Base-by-base conservation (phyloP, 2,888 invertebrate genomes). In the Proisotoma minuta region DNA sequence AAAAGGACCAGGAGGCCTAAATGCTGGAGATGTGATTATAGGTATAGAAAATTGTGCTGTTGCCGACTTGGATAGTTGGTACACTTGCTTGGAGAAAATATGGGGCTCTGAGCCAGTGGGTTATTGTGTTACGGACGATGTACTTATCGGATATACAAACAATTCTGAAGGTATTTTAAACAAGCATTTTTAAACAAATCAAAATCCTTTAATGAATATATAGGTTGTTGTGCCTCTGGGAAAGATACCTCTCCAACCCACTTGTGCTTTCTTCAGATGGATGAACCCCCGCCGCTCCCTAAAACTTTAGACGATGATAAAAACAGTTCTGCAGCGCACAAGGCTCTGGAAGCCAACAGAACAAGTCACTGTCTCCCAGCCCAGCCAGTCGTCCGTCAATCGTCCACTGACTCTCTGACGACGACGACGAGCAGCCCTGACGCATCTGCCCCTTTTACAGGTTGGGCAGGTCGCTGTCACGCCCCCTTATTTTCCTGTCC, bases 1-100 rank as follows among this genome's bases (percentile, higher is more conserved):
- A 60, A 27, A 49, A 73, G 73, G 73, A 22, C 69, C 68, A 10
- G 68, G 71, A 50, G 73, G 73, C 22, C 62, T 73, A 18, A 60
- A 71, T 29, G 62, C 59, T 22, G 73, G 73, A 20, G 73, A 73
- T 59, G 65, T 72, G 39, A 73, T 73, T 50, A 67, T 67, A 12
- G 70, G 72, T 26, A 68, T 73, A 34, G 73, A 73, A 50, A 69
- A 69, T 47, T 73, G 73, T 60, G 67, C 62, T 12, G 73, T 71
- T 3, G n/a, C 67, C 28, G 68, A 72, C 57, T 64, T 72, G 51
- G 70, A 72, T 50, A 60, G 65, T n/a, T 73, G 73, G 73, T 49
- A 71, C 20, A 71, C 66, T 29, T 73, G 73, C 53, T 63, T 73
- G 24, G 72, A 73, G 60, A 63, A 62, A 39, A 71, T 72, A 48